Evolutionary conservation across 2,888 invertebrate species (phyloP), one percentile per base, ranked within the genome.

Genomic region (Lysandra coridon): DNA sequence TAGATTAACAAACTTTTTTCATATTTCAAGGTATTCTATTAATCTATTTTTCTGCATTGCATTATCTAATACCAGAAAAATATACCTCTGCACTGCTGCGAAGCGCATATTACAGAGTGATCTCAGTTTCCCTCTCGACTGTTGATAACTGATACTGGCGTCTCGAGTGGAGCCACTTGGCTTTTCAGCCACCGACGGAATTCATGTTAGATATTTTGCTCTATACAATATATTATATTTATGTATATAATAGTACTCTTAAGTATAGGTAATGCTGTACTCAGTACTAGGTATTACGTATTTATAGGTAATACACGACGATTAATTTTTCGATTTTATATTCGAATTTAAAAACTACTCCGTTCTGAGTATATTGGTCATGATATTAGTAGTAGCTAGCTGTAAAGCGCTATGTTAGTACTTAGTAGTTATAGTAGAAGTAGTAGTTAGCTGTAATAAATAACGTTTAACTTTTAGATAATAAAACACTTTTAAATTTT

Each of bases 71-170:
- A 57, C 14, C 17, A 57, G 53, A 57, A 57, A 57, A 57, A 62
- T 62, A 7, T 69, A 33, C 33, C 69, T 69, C 30, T 12, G 64
- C 30, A 1, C 10, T 37, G 37, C 37, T 37, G 37, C 12, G 64
- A 30, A 64, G 40, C 4, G 30, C 44, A 40, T 23, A 74, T 40
- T 40, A 44, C 74, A 74, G 44, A 74, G 44, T 74, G 44, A 44
- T 74, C 40, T 74, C 74, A 74, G 44, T 44, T 74, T 74, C 74
- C 74, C 44, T 44, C 76, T 57, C 33, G 57, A 76, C 53, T 33
- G 33, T 76, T 76, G 76, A 76, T 57, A 75, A 75, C 75, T 75
- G 75, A 76, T 53, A 76, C 53, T 57, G 53, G 76, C 33, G 76
- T 76, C 57, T 76, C 53, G 53, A 76, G 76, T 76, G 75, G 49